A percentile compares a stretch with the other conserved stretches of the same genome.
phyloP scores from a whole-genome alignment of 2,797 vertebrate species.

The Coracias cyanogaster region DNA sequence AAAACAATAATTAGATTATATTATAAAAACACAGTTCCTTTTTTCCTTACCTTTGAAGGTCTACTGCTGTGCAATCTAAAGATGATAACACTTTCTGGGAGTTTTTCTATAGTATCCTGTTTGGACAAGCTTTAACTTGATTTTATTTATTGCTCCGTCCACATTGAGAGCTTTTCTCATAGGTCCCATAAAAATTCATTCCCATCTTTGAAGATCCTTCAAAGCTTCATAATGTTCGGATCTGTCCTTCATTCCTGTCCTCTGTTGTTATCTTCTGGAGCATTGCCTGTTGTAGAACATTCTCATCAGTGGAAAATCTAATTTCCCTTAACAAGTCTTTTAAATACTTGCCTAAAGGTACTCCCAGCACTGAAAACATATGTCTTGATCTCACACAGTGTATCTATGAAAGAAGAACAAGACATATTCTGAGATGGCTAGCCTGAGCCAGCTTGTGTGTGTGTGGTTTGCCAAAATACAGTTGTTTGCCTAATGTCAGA shows the following conservation, averaged over 20 bases:
- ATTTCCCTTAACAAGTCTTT: not conserved
- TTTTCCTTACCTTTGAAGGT: not conserved
- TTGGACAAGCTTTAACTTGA: not conserved
- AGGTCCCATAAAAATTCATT: not conserved
- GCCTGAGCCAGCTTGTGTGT: not conserved
- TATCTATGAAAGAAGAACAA: not conserved
- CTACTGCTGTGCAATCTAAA: not conserved
- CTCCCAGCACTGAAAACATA: not conserved
- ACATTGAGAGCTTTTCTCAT: not conserved
- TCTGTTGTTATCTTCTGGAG: not conserved
- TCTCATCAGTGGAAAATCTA: not conserved
- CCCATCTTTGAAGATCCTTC: conserved; percentile 19
- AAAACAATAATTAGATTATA: not conserved
- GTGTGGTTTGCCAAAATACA: not conserved
- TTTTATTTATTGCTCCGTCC: not conserved
- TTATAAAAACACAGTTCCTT: not conserved
- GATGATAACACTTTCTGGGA: not conserved
- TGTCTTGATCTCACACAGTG: not conserved
- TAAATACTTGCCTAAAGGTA: not conserved
- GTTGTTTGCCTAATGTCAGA: not conserved
- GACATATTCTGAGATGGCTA: not conserved
- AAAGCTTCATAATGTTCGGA: not conserved
- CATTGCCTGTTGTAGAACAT: not conserved
- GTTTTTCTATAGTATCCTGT: not conserved
- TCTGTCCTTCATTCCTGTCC: not conserved